Evolutionary conservation across 2,888 invertebrate genomes (phyloP).

Genomic region (Ectemnius continuus): DNA sequence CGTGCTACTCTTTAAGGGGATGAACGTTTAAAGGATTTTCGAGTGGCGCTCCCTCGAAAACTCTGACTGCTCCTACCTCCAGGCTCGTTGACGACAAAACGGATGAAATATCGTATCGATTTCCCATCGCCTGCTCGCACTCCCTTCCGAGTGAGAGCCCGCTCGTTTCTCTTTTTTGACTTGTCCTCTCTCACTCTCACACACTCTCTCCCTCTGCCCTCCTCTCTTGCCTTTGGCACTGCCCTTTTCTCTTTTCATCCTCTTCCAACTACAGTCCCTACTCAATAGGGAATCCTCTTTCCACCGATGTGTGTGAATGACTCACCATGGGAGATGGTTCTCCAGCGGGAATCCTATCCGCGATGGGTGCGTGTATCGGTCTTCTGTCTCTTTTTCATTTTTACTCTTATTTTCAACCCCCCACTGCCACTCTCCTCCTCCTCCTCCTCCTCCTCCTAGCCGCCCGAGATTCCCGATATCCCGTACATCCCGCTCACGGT

Average conservation of each 20-base stretch:
- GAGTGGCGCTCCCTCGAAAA: constrained; percentile 32
- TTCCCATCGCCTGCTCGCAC: constrained; percentile 65
- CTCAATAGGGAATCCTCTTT: constrained; percentile 35
- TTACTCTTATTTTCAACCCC: constrained; percentile 27
- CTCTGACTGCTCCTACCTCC: constrained; percentile 47
- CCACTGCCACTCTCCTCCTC: not conserved
- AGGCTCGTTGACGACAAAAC: constrained; percentile 63
- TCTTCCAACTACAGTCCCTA: constrained; percentile 9
- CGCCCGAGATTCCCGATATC: not conserved
- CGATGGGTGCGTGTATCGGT: constrained; percentile 8
- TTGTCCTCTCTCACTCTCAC: constrained; percentile 18
- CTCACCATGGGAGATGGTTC: constrained; percentile 7
- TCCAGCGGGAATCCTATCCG: constrained; percentile 12
- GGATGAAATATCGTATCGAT: constrained; percentile 73
- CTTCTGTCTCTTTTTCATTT: constrained; percentile 6
- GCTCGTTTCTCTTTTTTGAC: not conserved
- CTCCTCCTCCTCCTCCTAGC: not conserved
- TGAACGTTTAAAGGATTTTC: constrained; percentile 66
- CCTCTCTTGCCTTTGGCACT: constrained; percentile 6
- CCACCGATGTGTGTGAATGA: constrained; percentile 19
- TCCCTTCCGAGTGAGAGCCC: not conserved
- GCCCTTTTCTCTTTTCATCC: constrained; percentile 6
- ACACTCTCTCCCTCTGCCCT: constrained; percentile 28
- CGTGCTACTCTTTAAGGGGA: constrained; percentile 58
- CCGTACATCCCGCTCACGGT: constrained; percentile 5